Conservation (phyloP, 2,113 vertebrate genomes). For the Toxotes jaculatrix region DNA sequence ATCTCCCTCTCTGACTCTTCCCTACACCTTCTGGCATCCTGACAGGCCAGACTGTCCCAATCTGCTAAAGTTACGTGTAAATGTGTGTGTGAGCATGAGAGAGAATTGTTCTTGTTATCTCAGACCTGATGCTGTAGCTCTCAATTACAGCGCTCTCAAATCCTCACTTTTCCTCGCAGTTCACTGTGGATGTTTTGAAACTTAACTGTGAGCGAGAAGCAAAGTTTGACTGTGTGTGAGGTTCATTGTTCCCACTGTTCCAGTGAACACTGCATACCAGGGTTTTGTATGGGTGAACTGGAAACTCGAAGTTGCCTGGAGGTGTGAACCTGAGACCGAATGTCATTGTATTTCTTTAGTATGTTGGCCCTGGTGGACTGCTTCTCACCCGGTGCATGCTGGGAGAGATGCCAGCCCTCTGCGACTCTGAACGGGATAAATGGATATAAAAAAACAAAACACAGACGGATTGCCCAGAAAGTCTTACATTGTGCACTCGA, state of each 20-base stretch:
- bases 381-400: background rate
- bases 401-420: background rate
- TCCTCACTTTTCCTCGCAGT: background rate
- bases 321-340: background rate
- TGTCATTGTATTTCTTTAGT: background rate
- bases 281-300: background rate
- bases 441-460: too few species aligned
- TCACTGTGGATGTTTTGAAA: background rate
- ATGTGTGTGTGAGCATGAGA: constrained; percentile 2
- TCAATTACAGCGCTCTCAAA: background rate
- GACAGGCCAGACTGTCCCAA: constrained; percentile 21
- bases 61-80: constrained; percentile 19
- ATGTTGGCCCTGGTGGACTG: background rate
- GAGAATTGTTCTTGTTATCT: background rate
- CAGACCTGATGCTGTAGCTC: background rate
- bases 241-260: background rate
- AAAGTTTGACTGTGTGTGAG: background rate
- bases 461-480: background rate
- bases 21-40: constrained; percentile 42
- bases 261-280: background rate
- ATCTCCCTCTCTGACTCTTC: constrained; percentile 19
- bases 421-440: background rate
- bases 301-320: background rate
- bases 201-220: background rate
- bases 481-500: background rate